Conservation (phyloP, 2,797 vertebrate species). For the Pseudochromis fuscus region DNA sequence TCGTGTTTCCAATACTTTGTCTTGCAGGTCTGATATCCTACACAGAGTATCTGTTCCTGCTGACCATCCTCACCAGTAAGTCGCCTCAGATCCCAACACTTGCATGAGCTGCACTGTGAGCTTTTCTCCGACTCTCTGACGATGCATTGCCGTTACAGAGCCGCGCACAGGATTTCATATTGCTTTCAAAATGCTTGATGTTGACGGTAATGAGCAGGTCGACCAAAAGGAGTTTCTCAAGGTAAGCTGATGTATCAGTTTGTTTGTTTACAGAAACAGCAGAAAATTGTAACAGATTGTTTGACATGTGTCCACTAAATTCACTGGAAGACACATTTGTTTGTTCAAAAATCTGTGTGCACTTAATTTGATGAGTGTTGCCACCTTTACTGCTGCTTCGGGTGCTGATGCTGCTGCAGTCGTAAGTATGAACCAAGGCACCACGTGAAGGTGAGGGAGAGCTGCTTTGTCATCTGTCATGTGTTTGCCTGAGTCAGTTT, state of each 20-base stretch:
- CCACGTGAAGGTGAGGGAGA: slow-evolving; percentile 69
- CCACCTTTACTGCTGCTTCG: slow-evolving; percentile 72
- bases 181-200: slow-evolving; percentile 98
- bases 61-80: slow-evolving; percentile 98
- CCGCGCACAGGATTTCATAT: slow-evolving; percentile 94
- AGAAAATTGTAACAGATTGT: neutral
- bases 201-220: slow-evolving; percentile 96
- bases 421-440: slow-evolving; percentile 63
- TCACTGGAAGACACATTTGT: neutral
- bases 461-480: slow-evolving; percentile 18
- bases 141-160: slow-evolving; percentile 85
- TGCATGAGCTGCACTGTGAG: neutral
- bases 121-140: neutral
- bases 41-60: slow-evolving; percentile 96
- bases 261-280: neutral
- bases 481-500: slow-evolving; percentile 2
- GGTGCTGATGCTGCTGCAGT: slow-evolving; percentile 38
- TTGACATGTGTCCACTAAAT: neutral
- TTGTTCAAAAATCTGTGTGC: slow-evolving; percentile 25
- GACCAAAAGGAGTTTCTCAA: slow-evolving; percentile 96
- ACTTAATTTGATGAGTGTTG: slow-evolving; percentile 52
- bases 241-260: slow-evolving; percentile 78
- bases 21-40: slow-evolving; percentile 95
- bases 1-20: neutral
- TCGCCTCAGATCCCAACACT: neutral